Percentiles rank a stretch among this genome's conserved stretches.
Conservation (phyloP, 1,140 invertebrate species). For the Nasonia vitripennis region DNA sequence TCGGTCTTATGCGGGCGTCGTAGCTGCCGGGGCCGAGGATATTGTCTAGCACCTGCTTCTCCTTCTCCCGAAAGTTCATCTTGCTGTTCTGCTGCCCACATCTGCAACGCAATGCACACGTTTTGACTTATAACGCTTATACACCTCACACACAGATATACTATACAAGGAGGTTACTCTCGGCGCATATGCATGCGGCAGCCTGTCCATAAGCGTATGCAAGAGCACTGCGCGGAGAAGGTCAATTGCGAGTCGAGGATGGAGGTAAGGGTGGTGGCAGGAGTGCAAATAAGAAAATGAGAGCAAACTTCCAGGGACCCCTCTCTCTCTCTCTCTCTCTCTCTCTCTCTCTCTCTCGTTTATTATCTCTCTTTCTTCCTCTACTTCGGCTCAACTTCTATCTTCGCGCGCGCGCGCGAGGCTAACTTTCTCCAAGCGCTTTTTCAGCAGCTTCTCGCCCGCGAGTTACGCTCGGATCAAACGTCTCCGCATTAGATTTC, state of each 20-base stretch:
- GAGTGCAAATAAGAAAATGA: conserved; percentile 51
- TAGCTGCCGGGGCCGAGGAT: conserved; percentile 93
- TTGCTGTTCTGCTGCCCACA: conserved; percentile 71
- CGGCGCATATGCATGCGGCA: conserved; percentile 15
- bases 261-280: neutral
- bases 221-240: neutral
- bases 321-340: conserved; percentile 20
- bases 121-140: neutral
- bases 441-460: neutral
- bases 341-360: conserved; percentile 18
- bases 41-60: conserved; percentile 94
- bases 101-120: conserved; percentile 61
- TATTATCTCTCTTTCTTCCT: conserved; percentile 45
- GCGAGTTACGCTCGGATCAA: conserved; percentile 42
- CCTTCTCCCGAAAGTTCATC: conserved; percentile 93
- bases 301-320: conserved; percentile 44
- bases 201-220: neutral
- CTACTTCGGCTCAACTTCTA: conserved; percentile 4
- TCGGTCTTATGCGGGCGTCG: conserved; percentile 93
- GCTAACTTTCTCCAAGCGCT: too few species aligned
- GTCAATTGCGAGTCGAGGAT: conserved; percentile 46
- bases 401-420: neutral
- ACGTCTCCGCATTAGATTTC: conserved; percentile 36
- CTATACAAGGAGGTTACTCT: too few species aligned
- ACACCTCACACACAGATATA: neutral